A percentile compares a stretch with the other conserved stretches of the same genome.
Evolutionary conservation across 23 tunicate species (phyloP).

Genomic region (Phallusia fumigata): DNA sequence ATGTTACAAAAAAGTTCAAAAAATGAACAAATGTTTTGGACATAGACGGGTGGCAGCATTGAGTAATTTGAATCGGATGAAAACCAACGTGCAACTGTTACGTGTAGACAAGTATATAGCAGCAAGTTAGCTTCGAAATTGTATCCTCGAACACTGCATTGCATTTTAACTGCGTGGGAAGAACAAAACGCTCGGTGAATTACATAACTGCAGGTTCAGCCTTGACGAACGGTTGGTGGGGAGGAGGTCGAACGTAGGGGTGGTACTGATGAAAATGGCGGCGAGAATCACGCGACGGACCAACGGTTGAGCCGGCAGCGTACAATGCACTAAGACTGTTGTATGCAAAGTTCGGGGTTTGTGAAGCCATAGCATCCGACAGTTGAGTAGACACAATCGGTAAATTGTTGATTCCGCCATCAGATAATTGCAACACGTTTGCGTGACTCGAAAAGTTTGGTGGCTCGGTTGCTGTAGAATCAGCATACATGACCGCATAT

Average conservation of each 20-base stretch:
- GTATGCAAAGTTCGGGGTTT: slow-evolving; percentile 14
- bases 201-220: slow-evolving; percentile 43
- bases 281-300: slow-evolving; percentile 13
- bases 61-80: no score
- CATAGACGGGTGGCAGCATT: no score
- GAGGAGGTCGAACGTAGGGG: slow-evolving; percentile 37
- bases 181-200: no score
- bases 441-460: neutral
- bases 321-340: slow-evolving; percentile 53
- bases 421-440: neutral
- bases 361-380: neutral
- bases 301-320: neutral
- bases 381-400: neutral
- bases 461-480: neutral
- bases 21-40: no score
- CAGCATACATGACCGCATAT: neutral
- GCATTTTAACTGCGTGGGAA: neutral
- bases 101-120: no score
- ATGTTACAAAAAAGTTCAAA: no score
- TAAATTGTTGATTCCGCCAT: neutral
- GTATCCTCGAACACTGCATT: neutral
- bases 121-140: neutral
- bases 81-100: no score
- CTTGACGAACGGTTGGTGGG: slow-evolving; percentile 40
- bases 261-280: slow-evolving; percentile 67